phyloP scores from a whole-genome alignment of 2,113 vertebrate species.

The Sitta europaea region DNA sequence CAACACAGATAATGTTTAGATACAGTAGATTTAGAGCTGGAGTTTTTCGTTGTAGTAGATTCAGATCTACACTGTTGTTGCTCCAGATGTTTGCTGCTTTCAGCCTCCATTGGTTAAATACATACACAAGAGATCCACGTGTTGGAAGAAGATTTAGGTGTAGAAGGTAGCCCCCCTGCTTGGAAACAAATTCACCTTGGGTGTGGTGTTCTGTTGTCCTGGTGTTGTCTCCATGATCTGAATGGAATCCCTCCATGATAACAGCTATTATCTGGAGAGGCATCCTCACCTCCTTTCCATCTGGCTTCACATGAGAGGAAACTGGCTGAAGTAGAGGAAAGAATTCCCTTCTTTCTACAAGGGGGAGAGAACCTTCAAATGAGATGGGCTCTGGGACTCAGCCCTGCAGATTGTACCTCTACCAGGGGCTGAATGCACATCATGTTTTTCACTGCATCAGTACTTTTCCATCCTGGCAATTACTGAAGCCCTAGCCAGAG shows the following conservation, averaged over 20 bases:
- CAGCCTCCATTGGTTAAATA: not conserved
- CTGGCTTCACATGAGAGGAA: not conserved
- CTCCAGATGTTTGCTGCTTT: not conserved
- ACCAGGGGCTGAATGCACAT: not conserved
- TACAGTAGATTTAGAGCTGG: not conserved
- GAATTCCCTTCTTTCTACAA: not conserved
- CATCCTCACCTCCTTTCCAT: fast-evolving
- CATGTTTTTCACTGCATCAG: not conserved
- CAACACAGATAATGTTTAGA: not conserved
- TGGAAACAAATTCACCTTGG: not conserved
- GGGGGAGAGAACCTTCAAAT: not conserved
- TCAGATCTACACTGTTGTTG: not conserved
- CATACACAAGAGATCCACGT: not conserved
- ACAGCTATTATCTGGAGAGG: not conserved
- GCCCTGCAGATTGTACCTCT: not conserved
- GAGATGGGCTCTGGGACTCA: not conserved
- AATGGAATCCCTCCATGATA: not conserved
- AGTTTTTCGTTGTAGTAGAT: not conserved
- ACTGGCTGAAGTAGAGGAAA: not conserved
- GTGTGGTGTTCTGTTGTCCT: not conserved
- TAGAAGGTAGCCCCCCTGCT: not conserved
- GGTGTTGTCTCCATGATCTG: not conserved
- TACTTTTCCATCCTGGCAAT: not conserved
- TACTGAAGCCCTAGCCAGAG: not conserved
- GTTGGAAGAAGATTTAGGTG: not conserved